A percentile compares a stretch with the other conserved stretches of the same genome.
Conservation (phyloP, 2,888 invertebrate genomes). For the Oligia strigilis region DNA sequence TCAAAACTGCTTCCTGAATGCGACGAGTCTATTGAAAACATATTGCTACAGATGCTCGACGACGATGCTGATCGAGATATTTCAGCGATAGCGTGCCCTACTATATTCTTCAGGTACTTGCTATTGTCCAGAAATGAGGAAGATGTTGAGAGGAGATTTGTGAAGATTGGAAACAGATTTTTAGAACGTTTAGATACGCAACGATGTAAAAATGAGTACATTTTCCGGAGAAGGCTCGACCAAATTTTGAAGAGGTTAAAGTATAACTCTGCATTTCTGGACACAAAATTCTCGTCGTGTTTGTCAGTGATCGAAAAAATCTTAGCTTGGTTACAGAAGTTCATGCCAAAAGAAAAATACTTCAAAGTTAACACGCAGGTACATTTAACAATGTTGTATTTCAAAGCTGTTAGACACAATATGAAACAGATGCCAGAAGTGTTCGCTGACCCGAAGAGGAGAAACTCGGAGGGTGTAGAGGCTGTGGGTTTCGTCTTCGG, state of each 20-base stretch:
- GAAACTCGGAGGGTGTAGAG: slow-evolving; percentile 68
- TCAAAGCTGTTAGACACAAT: slow-evolving; percentile 73
- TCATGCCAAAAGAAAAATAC: slow-evolving; percentile 73
- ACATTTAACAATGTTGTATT: slow-evolving; percentile 79
- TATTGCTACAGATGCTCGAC: slow-evolving; percentile 62
- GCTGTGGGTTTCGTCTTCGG: slow-evolving; percentile 76
- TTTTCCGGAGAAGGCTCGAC: slow-evolving; percentile 52
- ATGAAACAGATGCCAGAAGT: slow-evolving; percentile 69
- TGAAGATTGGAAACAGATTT: slow-evolving; percentile 70
- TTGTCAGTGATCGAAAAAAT: slow-evolving; percentile 74
- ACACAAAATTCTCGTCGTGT: slow-evolving; percentile 69
- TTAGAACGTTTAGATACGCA: slow-evolving; percentile 64
- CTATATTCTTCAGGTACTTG: slow-evolving; percentile 75
- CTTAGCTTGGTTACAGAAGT: slow-evolving; percentile 67
- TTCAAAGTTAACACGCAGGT: slow-evolving; percentile 64
- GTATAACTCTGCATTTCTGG: slow-evolving; percentile 74
- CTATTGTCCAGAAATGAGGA: slow-evolving; percentile 71
- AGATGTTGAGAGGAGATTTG: slow-evolving; percentile 58
- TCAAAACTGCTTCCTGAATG: slow-evolving; percentile 69
- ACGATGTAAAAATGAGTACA: background rate
- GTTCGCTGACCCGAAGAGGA: slow-evolving; percentile 67
- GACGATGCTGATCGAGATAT: slow-evolving; percentile 23
- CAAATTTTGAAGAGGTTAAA: slow-evolving; percentile 70
- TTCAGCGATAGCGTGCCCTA: slow-evolving; percentile 60
- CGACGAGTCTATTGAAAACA: slow-evolving; percentile 63